A percentile compares a stretch with the other conserved stretches of the same genome.
Conservation (phyloP, 1,140 invertebrate species). For the Zophobas morio region DNA sequence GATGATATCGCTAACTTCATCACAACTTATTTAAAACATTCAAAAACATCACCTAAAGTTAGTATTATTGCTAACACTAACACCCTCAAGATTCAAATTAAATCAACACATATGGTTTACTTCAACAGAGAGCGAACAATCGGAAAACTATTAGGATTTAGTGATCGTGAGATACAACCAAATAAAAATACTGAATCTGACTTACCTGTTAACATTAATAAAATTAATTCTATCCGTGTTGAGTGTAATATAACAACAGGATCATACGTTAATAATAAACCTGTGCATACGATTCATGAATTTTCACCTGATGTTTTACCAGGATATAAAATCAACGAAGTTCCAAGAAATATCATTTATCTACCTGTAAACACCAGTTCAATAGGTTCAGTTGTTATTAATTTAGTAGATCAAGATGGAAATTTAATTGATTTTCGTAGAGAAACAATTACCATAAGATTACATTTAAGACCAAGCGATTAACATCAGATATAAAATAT, state of each 20-base stretch:
- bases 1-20: slow-evolving; percentile 60
- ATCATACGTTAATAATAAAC: slow-evolving; percentile 33
- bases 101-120: slow-evolving; percentile 52
- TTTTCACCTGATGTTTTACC: slow-evolving; percentile 43
- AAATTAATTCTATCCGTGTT: slow-evolving; percentile 41
- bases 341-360: slow-evolving; percentile 45
- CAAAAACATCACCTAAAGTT: slow-evolving; percentile 38
- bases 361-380: slow-evolving; percentile 37
- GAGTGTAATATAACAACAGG: slow-evolving; percentile 43
- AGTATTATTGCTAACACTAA: slow-evolving; percentile 56
- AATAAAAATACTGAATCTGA: slow-evolving; percentile 29
- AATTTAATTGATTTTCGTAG: slow-evolving; percentile 5
- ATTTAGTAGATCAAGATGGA: slow-evolving; percentile 6
- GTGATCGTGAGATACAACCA: slow-evolving; percentile 26
- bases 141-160: slow-evolving; percentile 46
- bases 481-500: no score
- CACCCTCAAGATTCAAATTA: slow-evolving; percentile 53
- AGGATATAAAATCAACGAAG: slow-evolving; percentile 42
- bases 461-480: background rate
- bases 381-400: slow-evolving; percentile 18
- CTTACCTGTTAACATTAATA: slow-evolving; percentile 45
- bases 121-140: slow-evolving; percentile 48
- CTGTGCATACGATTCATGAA: slow-evolving; percentile 42
- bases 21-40: slow-evolving; percentile 22
- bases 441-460: background rate